A percentile compares a stretch with the other conserved stretches of the same genome.
Conservation (phyloP, 2,113 vertebrate species). For the Cephalopholis sonnerati region DNA sequence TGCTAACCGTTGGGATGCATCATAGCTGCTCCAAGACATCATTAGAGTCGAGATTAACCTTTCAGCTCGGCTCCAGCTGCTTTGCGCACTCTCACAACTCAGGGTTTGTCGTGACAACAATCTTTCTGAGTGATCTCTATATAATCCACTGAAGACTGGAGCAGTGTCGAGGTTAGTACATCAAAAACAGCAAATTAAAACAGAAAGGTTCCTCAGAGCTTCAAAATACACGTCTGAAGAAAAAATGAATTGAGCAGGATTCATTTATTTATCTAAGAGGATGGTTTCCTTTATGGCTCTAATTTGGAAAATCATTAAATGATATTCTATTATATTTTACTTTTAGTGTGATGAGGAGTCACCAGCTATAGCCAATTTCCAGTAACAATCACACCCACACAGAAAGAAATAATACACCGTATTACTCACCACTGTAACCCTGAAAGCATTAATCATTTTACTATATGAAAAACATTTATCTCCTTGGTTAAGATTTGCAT, state of each 20-base stretch:
- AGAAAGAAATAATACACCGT: background rate
- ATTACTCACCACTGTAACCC: background rate
- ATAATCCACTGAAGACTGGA: background rate
- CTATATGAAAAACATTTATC: background rate
- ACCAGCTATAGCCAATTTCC: background rate
- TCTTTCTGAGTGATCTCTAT: background rate
- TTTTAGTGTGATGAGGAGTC: background rate
- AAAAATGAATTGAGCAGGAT: background rate
- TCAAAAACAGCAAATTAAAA: background rate
- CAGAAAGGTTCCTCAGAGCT: background rate
- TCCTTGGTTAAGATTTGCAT: background rate
- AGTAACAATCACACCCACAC: background rate
- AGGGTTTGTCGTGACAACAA: background rate
- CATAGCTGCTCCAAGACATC: slow-evolving; percentile 23
- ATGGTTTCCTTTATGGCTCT: background rate
- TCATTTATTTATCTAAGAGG: background rate
- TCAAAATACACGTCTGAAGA: background rate
- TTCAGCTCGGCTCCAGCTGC: slow-evolving; percentile 4
- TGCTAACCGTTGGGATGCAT: slow-evolving; percentile 42
- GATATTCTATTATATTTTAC: background rate
- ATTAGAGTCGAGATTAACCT: slow-evolving; percentile 41
- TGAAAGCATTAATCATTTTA: background rate
- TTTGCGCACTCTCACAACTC: background rate
- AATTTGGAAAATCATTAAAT: background rate
- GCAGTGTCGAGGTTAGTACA: background rate